Conservation (phyloP, 2,797 vertebrate genomes). For the Takifugu rubripes region DNA sequence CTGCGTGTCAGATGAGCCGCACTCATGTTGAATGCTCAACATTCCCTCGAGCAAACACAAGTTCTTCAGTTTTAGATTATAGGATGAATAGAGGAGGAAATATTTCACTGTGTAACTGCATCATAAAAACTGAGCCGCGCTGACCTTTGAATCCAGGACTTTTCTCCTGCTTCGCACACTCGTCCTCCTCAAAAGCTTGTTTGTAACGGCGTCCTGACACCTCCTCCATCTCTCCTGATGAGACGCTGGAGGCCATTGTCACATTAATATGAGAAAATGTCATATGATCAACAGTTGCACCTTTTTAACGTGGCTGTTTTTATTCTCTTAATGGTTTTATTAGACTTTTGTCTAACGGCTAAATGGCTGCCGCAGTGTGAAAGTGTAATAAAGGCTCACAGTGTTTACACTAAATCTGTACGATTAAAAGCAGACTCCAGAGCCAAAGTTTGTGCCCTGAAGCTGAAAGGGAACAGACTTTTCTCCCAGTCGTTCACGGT, state of each 20-base stretch:
- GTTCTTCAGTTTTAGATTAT: background rate
- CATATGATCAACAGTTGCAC: background rate
- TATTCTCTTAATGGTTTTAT: background rate
- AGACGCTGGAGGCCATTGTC: background rate
- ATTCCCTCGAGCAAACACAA: no score
- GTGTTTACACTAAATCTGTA: background rate
- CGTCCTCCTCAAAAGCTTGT: background rate
- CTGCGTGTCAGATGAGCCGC: no score
- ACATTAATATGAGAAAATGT: background rate
- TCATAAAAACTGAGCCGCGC: background rate
- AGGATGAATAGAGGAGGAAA: background rate
- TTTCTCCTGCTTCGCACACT: background rate
- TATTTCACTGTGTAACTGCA: no score
- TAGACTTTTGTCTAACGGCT: background rate
- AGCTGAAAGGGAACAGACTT: background rate
- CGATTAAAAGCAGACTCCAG: background rate
- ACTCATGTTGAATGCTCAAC: no score
- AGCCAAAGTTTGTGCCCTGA: background rate
- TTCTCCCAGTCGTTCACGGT: no score
- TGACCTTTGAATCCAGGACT: background rate
- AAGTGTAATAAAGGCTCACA: background rate
- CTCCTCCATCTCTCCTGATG: background rate
- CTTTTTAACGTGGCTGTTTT: background rate
- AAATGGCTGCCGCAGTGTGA: slow-evolving; percentile 8
- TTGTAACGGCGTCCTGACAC: background rate